phyloP scores from a whole-genome alignment of 2,797 vertebrate species.

The Menidia menidia region DNA sequence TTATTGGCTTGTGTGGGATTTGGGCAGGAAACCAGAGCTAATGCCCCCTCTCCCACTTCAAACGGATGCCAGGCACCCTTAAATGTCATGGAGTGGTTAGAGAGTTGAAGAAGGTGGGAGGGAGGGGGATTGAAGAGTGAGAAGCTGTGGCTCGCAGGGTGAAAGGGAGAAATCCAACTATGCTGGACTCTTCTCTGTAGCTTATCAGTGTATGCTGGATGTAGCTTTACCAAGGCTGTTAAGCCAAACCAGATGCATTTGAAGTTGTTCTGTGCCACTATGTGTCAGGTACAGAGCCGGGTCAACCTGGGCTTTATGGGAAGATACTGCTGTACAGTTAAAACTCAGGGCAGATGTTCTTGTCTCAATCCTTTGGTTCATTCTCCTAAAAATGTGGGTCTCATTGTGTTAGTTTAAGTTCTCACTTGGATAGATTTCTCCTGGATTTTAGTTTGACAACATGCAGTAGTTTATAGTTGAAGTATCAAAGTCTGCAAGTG shows the following conservation, averaged over 20 bases:
- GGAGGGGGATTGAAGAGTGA: slow-evolving; percentile 39
- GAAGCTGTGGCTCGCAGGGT: slow-evolving; percentile 43
- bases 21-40: slow-evolving; percentile 85
- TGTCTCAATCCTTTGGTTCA: slow-evolving; percentile 24
- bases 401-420: slow-evolving; percentile 53
- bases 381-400: slow-evolving; percentile 38
- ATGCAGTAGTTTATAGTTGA: slow-evolving; percentile 58
- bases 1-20: slow-evolving; percentile 84
- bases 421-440: slow-evolving; percentile 44
- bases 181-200: slow-evolving; percentile 50
- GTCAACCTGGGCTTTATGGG: slow-evolving; percentile 59
- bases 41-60: slow-evolving; percentile 84
- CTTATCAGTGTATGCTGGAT: slow-evolving; percentile 76
- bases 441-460: slow-evolving; percentile 60
- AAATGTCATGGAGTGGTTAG: slow-evolving; percentile 81
- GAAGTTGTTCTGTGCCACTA: slow-evolving; percentile 65
- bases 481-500: slow-evolving; percentile 62
- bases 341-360: slow-evolving; percentile 65
- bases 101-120: slow-evolving; percentile 67
- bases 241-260: slow-evolving; percentile 81
- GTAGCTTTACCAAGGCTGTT: slow-evolving; percentile 62
- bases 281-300: slow-evolving; percentile 76
- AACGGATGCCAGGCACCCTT: slow-evolving; percentile 83
- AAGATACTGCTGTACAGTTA: slow-evolving; percentile 52
- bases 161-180: slow-evolving; percentile 63